Base-by-base conservation (phyloP, 2,888 invertebrate genomes). In the Hermaeophaga mercurialis region DNA sequence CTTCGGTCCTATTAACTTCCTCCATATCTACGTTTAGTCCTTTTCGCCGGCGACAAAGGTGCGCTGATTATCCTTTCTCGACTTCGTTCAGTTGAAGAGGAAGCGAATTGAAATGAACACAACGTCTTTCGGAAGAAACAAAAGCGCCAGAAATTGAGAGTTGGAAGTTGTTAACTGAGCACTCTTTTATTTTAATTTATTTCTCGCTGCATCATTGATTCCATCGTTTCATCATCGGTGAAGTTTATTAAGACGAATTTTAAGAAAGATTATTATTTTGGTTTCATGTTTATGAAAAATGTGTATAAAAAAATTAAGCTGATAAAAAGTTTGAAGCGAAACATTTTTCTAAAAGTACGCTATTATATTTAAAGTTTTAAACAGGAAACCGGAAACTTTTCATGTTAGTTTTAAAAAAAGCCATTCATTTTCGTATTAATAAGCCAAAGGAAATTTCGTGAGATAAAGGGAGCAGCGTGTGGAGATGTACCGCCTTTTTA, bases 1-100 rank as follows among this genome's bases (percentile, higher is more conserved):
- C 38, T 43, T 24, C 19, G 44, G 18, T 28, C 18, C 36, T 28
- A 34, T 49, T 49, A 49, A 41, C 33, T 19, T 22, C 41, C 18
- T 9, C 9, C 22, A 36, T 11, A 38, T 47, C 14, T 43, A 24
- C 24, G 19, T 43, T 43, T 43, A 12, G 19, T 22, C 41, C 8
- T 18, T 19, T 6, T 22, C 14, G 14, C 14, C 4, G 2, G 33
- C 33, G 36, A 24, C 8, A 14, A 43, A 43, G 43, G 43, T 43
- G 24, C 24, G 17, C 24, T 43, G 43, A 43, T 43, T 43, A 43
- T 26, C 43, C 14, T 12, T 43, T 24, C 24, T 43, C 24, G 43
- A 43, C 9, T 41, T 41, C 41, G 11, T 43, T 43, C 26, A 24
- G 43, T 24, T 24, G 12, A 14, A 8, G 43, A 24, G 24, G 18